phyloP scores from a whole-genome alignment of 1,140 invertebrate species.

The Drosophila ohnishii region DNA sequence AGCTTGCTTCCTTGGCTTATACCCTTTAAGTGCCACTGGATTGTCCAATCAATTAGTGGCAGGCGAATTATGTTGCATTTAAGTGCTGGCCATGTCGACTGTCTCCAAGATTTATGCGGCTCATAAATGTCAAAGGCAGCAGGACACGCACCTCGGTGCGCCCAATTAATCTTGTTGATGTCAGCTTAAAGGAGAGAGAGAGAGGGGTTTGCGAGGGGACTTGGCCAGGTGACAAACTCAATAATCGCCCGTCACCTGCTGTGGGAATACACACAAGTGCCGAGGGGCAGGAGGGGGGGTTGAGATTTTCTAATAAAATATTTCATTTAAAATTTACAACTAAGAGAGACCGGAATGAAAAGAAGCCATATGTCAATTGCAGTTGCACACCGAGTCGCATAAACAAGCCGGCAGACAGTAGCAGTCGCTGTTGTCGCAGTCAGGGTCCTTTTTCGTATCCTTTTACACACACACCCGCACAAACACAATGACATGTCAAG shows the following conservation, averaged over 20 bases:
- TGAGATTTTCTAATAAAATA: slow-evolving; percentile 69
- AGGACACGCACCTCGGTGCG: slow-evolving; percentile 40
- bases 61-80: slow-evolving; percentile 64
- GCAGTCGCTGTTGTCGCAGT: slow-evolving; percentile 13
- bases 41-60: slow-evolving; percentile 49
- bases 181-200: slow-evolving; percentile 23
- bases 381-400: slow-evolving; percentile 46
- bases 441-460: slow-evolving; percentile 30
- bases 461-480: slow-evolving; percentile 38
- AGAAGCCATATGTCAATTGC: slow-evolving; percentile 81
- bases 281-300: neutral
- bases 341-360: slow-evolving; percentile 55
- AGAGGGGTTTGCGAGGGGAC: neutral
- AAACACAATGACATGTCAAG: slow-evolving; percentile 77
- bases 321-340: slow-evolving; percentile 77
- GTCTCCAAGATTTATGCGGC: slow-evolving; percentile 64
- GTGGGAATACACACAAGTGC: slow-evolving; percentile 61
- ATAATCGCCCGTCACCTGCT: slow-evolving; percentile 63
- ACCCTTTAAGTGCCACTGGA: slow-evolving; percentile 35
- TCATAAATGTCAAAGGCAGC: slow-evolving; percentile 76
- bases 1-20: neutral
- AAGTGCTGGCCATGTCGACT: slow-evolving; percentile 33
- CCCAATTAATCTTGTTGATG: slow-evolving; percentile 78
- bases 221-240: slow-evolving; percentile 37
- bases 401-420: slow-evolving; percentile 48